Evolutionary conservation across 2,113 vertebrate species (phyloP).

Genomic region (Melanotaenia duboulayi): DNA sequence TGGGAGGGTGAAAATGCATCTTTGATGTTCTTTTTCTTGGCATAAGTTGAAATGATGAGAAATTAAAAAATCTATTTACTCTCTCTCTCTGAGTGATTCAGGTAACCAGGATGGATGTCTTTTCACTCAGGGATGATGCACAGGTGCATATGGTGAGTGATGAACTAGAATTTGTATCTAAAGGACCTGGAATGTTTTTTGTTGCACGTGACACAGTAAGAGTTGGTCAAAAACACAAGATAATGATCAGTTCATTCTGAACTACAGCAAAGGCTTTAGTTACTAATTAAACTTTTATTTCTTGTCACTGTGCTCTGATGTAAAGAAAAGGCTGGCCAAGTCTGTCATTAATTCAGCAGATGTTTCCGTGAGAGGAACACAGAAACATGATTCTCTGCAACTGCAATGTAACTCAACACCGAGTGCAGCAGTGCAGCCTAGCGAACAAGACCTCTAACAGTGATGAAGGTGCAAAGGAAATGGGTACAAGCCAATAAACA

Average conservation of each 20-base stretch:
- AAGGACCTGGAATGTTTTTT: not conserved
- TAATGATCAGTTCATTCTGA: no score
- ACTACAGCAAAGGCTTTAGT: no score
- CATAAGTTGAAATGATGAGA: slow-evolving; percentile 59
- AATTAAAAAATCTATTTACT: slow-evolving; percentile 63
- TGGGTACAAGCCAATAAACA: not conserved
- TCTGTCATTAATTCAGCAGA: no score
- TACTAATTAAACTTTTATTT: no score
- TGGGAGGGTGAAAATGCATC: slow-evolving; percentile 32
- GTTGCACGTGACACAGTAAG: not conserved
- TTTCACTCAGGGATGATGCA: not conserved
- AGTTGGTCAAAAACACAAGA: not conserved
- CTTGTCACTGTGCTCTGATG: no score
- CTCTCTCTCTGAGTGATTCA: slow-evolving; percentile 14
- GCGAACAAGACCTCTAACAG: not conserved
- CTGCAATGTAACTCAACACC: not conserved
- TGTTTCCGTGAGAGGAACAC: no score
- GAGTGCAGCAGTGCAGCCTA: not conserved
- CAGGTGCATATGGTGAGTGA: slow-evolving; percentile 7
- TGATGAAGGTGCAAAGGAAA: not conserved
- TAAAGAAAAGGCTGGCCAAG: no score
- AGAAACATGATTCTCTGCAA: no score
- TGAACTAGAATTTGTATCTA: slow-evolving; percentile 8
- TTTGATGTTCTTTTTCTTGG: slow-evolving; percentile 68
- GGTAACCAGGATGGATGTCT: slow-evolving; percentile 35